Evolutionary conservation across 1,140 invertebrate species (phyloP), one percentile per base, ranked within the genome.

Genomic region (Scylla paramamosain): DNA sequence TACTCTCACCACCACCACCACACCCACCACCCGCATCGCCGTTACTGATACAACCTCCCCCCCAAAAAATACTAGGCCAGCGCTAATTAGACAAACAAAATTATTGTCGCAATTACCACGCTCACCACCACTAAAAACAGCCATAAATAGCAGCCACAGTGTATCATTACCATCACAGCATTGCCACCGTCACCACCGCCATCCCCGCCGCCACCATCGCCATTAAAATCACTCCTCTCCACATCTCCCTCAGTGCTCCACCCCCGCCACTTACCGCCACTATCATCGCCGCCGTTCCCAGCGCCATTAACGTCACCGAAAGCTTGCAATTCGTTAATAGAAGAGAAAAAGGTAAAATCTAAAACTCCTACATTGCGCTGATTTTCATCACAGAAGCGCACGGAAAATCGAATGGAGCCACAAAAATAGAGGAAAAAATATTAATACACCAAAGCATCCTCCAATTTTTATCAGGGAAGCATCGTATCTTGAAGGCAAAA

Each of bases 131-230:
- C 16, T 77, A 77, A n/a, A 20, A 25, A 77, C 67, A 77, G 67
- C 25, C 25, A 77, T 77, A 77, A 77, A 77, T 77, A 77, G 20
- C 67, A 77, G 6, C 67, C 8, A 77, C n/a, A 77, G 20, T 59
- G 52, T 77, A 77, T n/a, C 67, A 77, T 77, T 77, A 77, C 67
- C 67, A 77, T 77, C 67, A n/a, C 52, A 59, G 52, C 16, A 59
- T 59, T 59, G 52, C 67, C 67, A 77, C 67, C 67, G n/a, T 77
- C 25, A 77, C 67, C 67, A 77, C 67, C 67, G n/a, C 20, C 52
- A 59, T 20, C 52, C 10, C 52, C 20, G 20, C 6, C 67, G 6
- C 67, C 25, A 77, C 67, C 67, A n/a, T 7, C 67, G n/a, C 67
- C 67, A 77, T 77, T 77, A 77, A 77, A 77, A 77, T 77, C n/a